Evolutionary conservation across 1,140 invertebrate genomes (phyloP).

Genomic region (Proctacanthus coquilletti): DNA sequence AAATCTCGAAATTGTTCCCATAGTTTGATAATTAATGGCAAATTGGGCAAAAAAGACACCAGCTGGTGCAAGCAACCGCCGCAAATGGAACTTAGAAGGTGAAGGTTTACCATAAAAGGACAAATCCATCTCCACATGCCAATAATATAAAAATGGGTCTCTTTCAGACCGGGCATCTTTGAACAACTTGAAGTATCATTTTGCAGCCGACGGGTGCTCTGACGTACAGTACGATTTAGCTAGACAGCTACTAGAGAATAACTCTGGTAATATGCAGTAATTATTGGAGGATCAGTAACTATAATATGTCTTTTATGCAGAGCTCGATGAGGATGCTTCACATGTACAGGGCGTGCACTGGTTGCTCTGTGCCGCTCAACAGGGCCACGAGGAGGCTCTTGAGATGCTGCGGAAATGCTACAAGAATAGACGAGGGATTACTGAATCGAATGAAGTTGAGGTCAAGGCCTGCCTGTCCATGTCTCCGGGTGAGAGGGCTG

Average conservation of each 20-base stretch:
- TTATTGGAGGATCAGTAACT: background rate
- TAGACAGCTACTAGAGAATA: slow-evolving; percentile 42
- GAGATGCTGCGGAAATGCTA: slow-evolving; percentile 62
- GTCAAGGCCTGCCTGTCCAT: slow-evolving; percentile 70
- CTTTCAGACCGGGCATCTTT: slow-evolving; percentile 34
- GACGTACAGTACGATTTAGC: slow-evolving; percentile 50
- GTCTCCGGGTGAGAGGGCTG: slow-evolving; percentile 69
- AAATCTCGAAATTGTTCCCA: too few species aligned
- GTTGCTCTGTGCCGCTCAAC: slow-evolving; percentile 76
- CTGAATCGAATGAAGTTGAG: slow-evolving; percentile 63
- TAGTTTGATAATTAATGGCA: too few species aligned
- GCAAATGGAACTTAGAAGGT: slow-evolving; percentile 28
- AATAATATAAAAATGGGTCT: slow-evolving; percentile 16
- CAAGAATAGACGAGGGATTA: slow-evolving; percentile 60
- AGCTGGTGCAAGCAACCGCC: slow-evolving; percentile 16
- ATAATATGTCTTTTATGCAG: background rate
- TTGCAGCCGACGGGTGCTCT: slow-evolving; percentile 50
- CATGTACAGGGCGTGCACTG: slow-evolving; percentile 62
- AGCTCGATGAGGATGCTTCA: slow-evolving; percentile 28
- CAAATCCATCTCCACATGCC: background rate
- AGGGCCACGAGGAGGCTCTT: slow-evolving; percentile 75
- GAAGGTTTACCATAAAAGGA: too few species aligned
- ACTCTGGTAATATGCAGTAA: slow-evolving; percentile 34
- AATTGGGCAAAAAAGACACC: slow-evolving; percentile 25
- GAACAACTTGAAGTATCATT: slow-evolving; percentile 38